These are phyloP conservation scores for Drosophila lacteicornis DNA, from an alignment of 1,140 invertebrate species.

Conservation along the genomic window DNA sequence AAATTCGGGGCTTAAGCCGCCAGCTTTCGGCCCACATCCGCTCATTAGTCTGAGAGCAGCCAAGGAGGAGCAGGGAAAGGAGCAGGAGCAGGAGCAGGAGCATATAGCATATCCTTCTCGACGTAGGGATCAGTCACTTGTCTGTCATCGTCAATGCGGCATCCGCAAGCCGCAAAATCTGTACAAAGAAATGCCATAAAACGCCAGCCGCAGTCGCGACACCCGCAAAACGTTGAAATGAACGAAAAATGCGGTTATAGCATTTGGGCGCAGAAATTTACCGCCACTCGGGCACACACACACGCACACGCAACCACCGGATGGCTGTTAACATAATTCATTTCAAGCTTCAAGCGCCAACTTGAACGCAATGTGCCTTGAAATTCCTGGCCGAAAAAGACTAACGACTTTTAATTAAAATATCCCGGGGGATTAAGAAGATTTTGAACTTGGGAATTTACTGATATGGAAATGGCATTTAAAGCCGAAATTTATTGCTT, in stretches of 20 bases:
- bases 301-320: slow-evolving; percentile 1
- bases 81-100: background rate
- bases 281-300: slow-evolving; percentile 17
- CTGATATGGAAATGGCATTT: slow-evolving; percentile 24
- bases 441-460: slow-evolving; percentile 37
- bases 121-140: slow-evolving; percentile 32
- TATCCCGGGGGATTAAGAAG: slow-evolving; percentile 18
- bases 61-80: background rate
- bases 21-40: slow-evolving; percentile 26
- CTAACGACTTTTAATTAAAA: slow-evolving; percentile 63
- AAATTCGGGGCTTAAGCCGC: slow-evolving; percentile 39
- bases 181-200: slow-evolving; percentile 63
- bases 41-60: slow-evolving; percentile 46
- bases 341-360: slow-evolving; percentile 26
- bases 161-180: slow-evolving; percentile 56
- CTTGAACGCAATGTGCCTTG: slow-evolving; percentile 22
- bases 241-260: slow-evolving; percentile 56
- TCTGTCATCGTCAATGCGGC: slow-evolving; percentile 41
- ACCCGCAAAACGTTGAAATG: slow-evolving; percentile 49
- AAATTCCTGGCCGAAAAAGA: slow-evolving; percentile 38
- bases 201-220: slow-evolving; percentile 47
- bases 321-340: slow-evolving; percentile 56
- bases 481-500: slow-evolving; percentile 17
- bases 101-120: slow-evolving; percentile 1
- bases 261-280: slow-evolving; percentile 32